Percentiles rank a stretch among this genome's conserved stretches.
These are phyloP conservation scores for Caerostris extrusa DNA, from an alignment of 1,140 invertebrate species.

Conservation along the genomic window DNA sequence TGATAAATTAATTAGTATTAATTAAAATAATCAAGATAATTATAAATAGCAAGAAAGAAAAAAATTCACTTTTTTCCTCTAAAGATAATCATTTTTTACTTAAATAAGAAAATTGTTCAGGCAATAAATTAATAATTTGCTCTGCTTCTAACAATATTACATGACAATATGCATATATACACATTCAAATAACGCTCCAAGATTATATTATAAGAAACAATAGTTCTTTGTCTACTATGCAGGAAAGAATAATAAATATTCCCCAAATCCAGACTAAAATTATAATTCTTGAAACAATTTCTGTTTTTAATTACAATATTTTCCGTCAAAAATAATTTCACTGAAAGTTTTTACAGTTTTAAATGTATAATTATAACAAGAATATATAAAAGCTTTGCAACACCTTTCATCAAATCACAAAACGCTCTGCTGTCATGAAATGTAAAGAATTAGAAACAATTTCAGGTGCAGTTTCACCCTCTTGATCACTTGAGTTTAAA, in stretches of 20 bases:
- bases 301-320: neutral
- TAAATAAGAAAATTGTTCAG: too few relatives aligned
- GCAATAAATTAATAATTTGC: too few relatives aligned
- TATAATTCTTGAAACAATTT: neutral
- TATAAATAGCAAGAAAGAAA: too few relatives aligned
- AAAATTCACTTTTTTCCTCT: too few relatives aligned
- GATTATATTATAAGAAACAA: neutral
- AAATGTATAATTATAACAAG: conserved; percentile 9
- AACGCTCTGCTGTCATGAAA: conserved; percentile 73
- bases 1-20: too few relatives aligned
- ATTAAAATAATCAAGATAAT: too few relatives aligned
- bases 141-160: too few relatives aligned
- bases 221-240: neutral
- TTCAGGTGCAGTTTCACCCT: conserved; percentile 75
- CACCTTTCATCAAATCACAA: conserved; percentile 72
- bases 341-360: neutral
- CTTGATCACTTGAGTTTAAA: conserved; percentile 77
- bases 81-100: too few relatives aligned
- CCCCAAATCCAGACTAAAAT: neutral
- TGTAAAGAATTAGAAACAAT: conserved; percentile 77
- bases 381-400: conserved; percentile 22
- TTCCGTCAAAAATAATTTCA: neutral
- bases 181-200: neutral
- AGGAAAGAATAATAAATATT: too few relatives aligned
- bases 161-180: too few relatives aligned